Conservation (phyloP, 2,113 vertebrate species). For the Podarcis cretensis region DNA sequence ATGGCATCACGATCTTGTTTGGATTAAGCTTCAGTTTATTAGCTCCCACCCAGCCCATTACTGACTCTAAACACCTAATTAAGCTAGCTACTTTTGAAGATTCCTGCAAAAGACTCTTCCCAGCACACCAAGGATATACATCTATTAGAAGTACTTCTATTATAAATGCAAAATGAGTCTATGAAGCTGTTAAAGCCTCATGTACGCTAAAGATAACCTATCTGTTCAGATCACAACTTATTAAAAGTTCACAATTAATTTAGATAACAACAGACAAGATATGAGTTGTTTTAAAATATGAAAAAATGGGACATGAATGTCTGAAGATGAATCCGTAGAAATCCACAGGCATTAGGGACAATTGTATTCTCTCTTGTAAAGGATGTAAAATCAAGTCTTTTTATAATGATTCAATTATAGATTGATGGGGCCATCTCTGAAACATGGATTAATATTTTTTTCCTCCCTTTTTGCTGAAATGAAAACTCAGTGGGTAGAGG, state of each 20-base stretch:
- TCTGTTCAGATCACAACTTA: slow-evolving; percentile 70
- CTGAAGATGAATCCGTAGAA: slow-evolving; percentile 63
- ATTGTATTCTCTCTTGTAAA: slow-evolving; percentile 69
- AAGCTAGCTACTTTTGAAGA: slow-evolving; percentile 52
- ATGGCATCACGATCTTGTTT: background rate
- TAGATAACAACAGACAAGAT: slow-evolving; percentile 72
- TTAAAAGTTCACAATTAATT: slow-evolving; percentile 78
- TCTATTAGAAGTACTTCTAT: slow-evolving; percentile 63
- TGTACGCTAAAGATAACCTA: slow-evolving; percentile 55
- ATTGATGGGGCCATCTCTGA: slow-evolving; percentile 75
- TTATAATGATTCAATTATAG: slow-evolving; percentile 81
- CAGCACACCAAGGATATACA: slow-evolving; percentile 55
- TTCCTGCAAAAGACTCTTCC: slow-evolving; percentile 36
- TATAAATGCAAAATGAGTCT: slow-evolving; percentile 61
- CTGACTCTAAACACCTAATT: slow-evolving; percentile 25
- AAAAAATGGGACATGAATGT: slow-evolving; percentile 62
- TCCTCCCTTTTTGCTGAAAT: slow-evolving; percentile 52
- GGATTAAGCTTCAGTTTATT: background rate
- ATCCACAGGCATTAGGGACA: slow-evolving; percentile 73
- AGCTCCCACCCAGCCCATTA: background rate
- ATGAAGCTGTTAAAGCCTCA: slow-evolving; percentile 48
- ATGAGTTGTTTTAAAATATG: slow-evolving; percentile 60
- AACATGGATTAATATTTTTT: slow-evolving; percentile 76
- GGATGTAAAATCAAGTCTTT: slow-evolving; percentile 77
- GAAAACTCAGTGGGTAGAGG: slow-evolving; percentile 54